These are phyloP conservation scores for Ctenopoma kingsleyae DNA, from an alignment of 2,797 vertebrate genomes.

Conservation along the genomic window DNA sequence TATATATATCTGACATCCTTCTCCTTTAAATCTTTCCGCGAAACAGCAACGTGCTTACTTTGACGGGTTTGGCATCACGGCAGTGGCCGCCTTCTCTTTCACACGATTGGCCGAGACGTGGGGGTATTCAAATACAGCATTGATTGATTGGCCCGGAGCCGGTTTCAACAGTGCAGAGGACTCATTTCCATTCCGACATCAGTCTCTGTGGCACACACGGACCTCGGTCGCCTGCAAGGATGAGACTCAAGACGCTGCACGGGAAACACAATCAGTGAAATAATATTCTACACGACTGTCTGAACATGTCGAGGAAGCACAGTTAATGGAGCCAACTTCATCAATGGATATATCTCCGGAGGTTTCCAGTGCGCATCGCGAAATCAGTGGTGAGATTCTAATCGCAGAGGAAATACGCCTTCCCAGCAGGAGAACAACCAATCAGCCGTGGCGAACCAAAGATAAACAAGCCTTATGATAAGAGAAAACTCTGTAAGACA, in stretches of 20 bases:
- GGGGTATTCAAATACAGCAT: constrained; percentile 77
- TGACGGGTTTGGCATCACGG: constrained; percentile 67
- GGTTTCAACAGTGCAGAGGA: constrained; percentile 68
- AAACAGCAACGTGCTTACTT: constrained; percentile 75
- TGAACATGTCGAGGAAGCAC: constrained; percentile 53
- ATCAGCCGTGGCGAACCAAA: constrained; percentile 81
- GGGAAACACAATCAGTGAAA: constrained; percentile 35
- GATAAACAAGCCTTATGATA: constrained; percentile 85
- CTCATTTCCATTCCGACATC: constrained; percentile 76
- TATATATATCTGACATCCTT: constrained; percentile 8
- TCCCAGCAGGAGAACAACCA: constrained; percentile 72
- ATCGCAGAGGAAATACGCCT: constrained; percentile 78
- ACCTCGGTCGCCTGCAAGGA: constrained; percentile 50
- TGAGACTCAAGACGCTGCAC: constrained; percentile 39
- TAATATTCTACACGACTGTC: neutral
- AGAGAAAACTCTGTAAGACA: constrained; percentile 82
- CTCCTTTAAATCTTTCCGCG: constrained; percentile 78
- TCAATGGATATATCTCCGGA: constrained; percentile 76
- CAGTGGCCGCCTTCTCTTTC: constrained; percentile 65
- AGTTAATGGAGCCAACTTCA: constrained; percentile 53
- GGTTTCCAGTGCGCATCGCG: constrained; percentile 61
- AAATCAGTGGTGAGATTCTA: constrained; percentile 67
- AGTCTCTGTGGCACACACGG: constrained; percentile 54
- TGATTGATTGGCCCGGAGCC: constrained; percentile 81
- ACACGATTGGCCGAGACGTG: constrained; percentile 76